phyloP scores from a whole-genome alignment of 2,888 invertebrate genomes.

The Megaustenia siamemsis region DNA sequence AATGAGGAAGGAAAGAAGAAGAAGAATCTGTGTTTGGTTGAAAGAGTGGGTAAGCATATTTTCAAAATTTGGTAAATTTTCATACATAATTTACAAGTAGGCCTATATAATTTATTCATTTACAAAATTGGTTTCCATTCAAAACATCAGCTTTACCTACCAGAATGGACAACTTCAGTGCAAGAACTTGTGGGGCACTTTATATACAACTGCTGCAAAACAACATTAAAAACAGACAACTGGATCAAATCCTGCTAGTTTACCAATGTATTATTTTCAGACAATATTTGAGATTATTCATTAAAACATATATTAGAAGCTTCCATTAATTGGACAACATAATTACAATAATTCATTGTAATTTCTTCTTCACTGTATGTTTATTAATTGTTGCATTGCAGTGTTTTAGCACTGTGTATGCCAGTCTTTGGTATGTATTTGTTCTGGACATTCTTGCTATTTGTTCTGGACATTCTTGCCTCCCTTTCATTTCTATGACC shows the following conservation, averaged over 20 bases:
- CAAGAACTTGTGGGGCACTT: slow-evolving; percentile 1
- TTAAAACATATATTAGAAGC: neutral
- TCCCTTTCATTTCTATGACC: no score
- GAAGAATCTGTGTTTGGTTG: no score
- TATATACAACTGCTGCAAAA: slow-evolving; percentile 10
- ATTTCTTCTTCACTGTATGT: no score
- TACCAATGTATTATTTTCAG: no score
- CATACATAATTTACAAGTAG: neutral
- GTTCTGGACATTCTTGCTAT: no score
- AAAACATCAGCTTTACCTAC: neutral
- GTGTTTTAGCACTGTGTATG: no score
- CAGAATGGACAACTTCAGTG: slow-evolving; percentile 25
- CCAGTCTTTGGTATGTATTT: no score
- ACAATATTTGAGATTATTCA: neutral
- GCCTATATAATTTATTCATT: neutral
- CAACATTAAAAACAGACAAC: neutral
- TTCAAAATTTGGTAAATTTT: neutral
- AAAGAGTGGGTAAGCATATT: neutral
- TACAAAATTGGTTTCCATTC: neutral
- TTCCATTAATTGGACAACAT: no score
- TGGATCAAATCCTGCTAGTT: neutral
- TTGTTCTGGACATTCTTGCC: no score
- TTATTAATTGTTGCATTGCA: no score
- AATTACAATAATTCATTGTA: no score
- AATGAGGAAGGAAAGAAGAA: no score